A percentile compares a stretch with the other conserved stretches of the same genome.
These are phyloP conservation scores for Adelphocoris suturalis DNA, from an alignment of 2,888 invertebrate genomes.

Conservation along the genomic window DNA sequence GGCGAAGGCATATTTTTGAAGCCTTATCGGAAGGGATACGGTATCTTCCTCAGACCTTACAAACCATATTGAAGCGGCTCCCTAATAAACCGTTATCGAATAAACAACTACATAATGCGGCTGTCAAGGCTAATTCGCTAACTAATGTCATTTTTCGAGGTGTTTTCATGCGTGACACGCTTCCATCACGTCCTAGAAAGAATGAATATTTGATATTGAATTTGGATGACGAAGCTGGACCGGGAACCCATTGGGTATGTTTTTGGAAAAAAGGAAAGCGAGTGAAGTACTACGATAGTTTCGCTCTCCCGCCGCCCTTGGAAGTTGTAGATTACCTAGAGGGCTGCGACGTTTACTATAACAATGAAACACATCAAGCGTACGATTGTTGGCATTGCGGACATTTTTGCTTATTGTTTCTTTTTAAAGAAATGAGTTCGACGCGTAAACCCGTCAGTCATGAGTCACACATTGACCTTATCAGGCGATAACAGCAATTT, in stretches of 20 bases:
- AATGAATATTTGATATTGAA: constrained; percentile 41
- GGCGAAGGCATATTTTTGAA: too few species aligned
- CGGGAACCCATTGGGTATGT: constrained; percentile 33
- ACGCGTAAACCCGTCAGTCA: not conserved
- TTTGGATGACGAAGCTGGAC: constrained; percentile 14
- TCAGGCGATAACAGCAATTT: not conserved
- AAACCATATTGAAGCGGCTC: constrained; percentile 74
- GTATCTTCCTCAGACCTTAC: too few species aligned
- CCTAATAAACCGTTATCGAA: constrained; percentile 40
- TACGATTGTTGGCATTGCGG: not conserved
- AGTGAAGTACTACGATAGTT: constrained; percentile 3
- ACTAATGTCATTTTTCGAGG: not conserved
- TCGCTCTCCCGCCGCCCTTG: not conserved
- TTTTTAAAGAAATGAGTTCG: not conserved
- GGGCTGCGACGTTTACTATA: not conserved
- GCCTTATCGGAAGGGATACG: too few species aligned
- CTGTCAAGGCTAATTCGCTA: constrained; percentile 31
- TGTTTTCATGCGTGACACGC: not conserved
- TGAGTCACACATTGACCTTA: constrained; percentile 14
- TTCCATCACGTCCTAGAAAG: not conserved
- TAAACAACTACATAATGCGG: not conserved
- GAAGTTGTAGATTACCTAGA: not conserved
- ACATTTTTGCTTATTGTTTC: not conserved
- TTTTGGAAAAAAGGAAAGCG: not conserved
- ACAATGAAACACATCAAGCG: not conserved